Evolutionary conservation across 1,140 invertebrate genomes (phyloP).

Genomic region (Anastrepha ludens): DNA sequence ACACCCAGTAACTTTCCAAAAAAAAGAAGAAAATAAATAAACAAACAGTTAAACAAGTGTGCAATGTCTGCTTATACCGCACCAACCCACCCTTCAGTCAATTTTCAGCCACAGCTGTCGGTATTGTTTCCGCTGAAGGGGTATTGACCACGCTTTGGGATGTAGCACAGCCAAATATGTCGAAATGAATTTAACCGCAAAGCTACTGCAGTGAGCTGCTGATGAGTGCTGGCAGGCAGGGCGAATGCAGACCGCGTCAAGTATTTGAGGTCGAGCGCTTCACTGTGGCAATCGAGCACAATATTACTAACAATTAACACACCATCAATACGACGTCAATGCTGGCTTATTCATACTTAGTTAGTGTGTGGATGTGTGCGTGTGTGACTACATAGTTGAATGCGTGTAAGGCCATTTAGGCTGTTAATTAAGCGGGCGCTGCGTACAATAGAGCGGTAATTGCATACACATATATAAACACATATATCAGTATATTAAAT

Average conservation of each 20-base stretch:
- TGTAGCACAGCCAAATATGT: not conserved
- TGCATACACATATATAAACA: not conserved
- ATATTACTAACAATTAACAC: conserved; percentile 35
- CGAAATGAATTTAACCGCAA: not conserved
- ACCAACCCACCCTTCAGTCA: not conserved
- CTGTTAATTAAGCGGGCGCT: conserved; percentile 42
- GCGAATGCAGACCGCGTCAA: not conserved
- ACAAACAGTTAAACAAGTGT: conserved; percentile 3
- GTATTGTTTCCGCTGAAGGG: conserved; percentile 8
- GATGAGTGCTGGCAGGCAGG: not conserved
- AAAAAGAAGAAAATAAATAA: not conserved
- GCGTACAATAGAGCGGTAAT: conserved; percentile 12
- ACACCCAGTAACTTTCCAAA: too few species aligned
- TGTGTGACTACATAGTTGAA: not conserved
- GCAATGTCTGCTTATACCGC: not conserved
- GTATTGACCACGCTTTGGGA: conserved; percentile 25
- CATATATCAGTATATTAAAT: not conserved
- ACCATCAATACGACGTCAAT: not conserved
- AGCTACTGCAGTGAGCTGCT: not conserved
- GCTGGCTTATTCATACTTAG: not conserved
- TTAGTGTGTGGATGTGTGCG: not conserved
- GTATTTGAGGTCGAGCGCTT: not conserved
- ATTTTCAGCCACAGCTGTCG: not conserved
- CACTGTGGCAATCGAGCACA: conserved; percentile 9
- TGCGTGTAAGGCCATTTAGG: conserved; percentile 1